These are phyloP conservation scores for Heliconius hewitsoni DNA, from an alignment of 1,140 invertebrate genomes.

Conservation along the genomic window DNA sequence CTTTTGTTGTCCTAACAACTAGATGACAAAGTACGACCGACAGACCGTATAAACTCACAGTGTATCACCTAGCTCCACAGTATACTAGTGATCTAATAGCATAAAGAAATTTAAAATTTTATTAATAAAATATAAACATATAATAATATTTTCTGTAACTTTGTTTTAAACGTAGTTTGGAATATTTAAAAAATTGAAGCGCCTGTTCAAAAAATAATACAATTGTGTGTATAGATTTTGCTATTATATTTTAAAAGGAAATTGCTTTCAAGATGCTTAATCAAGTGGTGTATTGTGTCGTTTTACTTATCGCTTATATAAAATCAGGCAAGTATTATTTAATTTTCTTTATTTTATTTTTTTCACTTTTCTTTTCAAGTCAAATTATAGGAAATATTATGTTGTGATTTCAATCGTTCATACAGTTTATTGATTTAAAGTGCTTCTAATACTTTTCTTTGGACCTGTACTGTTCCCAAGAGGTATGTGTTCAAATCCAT, in stretches of 20 bases:
- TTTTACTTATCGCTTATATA: slow-evolving; percentile 32
- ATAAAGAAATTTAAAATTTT: neutral
- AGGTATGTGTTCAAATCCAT: too few species aligned
- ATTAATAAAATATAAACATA: neutral
- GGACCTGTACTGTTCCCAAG: too few species aligned
- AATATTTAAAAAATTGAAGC: neutral
- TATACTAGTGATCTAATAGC: slow-evolving; percentile 18
- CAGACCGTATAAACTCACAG: slow-evolving; percentile 48
- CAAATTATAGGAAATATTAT: too few species aligned
- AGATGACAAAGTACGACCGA: slow-evolving; percentile 40
- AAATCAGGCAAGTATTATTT: slow-evolving; percentile 33
- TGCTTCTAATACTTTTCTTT: too few species aligned
- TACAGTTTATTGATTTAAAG: too few species aligned
- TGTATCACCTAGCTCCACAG: slow-evolving; percentile 36
- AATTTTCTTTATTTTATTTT: neutral
- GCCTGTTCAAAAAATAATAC: slow-evolving; percentile 20
- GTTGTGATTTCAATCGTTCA: too few species aligned
- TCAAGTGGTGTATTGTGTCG: slow-evolving; percentile 4
- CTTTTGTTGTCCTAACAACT: slow-evolving; percentile 48
- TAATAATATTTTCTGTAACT: neutral
- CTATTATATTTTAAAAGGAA: slow-evolving; percentile 29
- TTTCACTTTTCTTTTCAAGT: too few species aligned
- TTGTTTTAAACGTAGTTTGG: neutral
- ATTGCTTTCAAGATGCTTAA: slow-evolving; percentile 13
- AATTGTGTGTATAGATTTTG: slow-evolving; percentile 4